A percentile compares a stretch with the other conserved stretches of the same genome.
phyloP scores from a whole-genome alignment of 2,797 vertebrate species.

The Darevskia mixta region DNA sequence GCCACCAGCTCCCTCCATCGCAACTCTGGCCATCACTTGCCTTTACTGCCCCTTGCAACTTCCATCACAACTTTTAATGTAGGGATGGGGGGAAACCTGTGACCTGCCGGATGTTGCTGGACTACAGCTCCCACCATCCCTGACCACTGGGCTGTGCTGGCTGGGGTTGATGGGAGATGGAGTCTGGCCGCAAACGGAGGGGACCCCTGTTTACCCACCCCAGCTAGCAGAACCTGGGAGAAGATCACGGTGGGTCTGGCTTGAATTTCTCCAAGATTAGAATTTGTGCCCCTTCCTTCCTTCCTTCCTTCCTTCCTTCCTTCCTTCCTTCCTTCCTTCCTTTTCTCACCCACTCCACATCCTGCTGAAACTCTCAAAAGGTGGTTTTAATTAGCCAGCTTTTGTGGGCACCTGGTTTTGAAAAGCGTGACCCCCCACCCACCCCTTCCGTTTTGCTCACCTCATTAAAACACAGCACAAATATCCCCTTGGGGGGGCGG shows the following conservation, averaged over 20 bases:
- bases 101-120: too few species aligned
- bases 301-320: neutral
- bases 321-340: neutral
- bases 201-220: too few species aligned
- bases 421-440: neutral
- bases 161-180: neutral
- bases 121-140: neutral
- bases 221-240: too few species aligned
- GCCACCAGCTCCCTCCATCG: too few species aligned
- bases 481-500: neutral
- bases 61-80: too few species aligned
- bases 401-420: neutral
- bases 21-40: too few species aligned
- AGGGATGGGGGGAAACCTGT: too few species aligned
- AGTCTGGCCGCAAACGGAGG: neutral
- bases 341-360: neutral
- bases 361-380: neutral
- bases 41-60: too few species aligned
- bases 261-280: too few species aligned
- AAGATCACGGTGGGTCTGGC: too few species aligned
- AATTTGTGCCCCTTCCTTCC: neutral
- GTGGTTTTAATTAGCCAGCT: constrained; percentile 44
- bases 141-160: neutral
- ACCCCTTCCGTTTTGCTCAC: neutral
- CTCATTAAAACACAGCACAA: neutral